These are phyloP conservation scores for Gymnobelideus leadbeateri DNA, from an alignment of 2,113 vertebrate genomes.

Conservation along the genomic window DNA sequence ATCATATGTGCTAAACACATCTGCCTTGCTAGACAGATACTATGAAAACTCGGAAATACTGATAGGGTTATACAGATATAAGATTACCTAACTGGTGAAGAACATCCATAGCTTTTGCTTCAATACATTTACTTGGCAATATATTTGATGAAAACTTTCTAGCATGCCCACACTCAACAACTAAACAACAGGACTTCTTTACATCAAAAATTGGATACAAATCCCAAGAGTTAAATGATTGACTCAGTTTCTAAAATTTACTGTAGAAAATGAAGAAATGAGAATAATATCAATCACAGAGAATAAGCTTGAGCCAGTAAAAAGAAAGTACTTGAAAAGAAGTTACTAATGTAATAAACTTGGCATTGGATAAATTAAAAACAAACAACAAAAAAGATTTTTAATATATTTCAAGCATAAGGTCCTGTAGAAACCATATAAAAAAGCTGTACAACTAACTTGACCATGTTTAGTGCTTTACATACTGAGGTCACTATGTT, in stretches of 20 bases:
- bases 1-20: no score
- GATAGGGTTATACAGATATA: no score
- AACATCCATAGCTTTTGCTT: neutral
- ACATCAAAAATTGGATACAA: constrained; percentile 2
- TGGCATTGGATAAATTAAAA: neutral
- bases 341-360: constrained; percentile 23
- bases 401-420: constrained; percentile 5
- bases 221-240: neutral
- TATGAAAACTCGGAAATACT: neutral
- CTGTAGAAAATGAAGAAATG: constrained; percentile 5
- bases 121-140: constrained; percentile 5
- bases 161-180: constrained; percentile 10
- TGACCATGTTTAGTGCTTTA: no score
- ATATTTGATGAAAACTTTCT: constrained; percentile 26
- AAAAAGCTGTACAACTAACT: neutral
- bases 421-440: neutral
- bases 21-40: constrained; percentile 5
- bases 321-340: constrained; percentile 33
- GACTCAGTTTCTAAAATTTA: constrained; percentile 8
- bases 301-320: constrained; percentile 1
- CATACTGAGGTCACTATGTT: neutral
- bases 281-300: neutral
- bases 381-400: neutral
- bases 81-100: no score
- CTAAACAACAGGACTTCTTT: neutral